These are phyloP conservation scores for Malacoraja senta DNA, from an alignment of 2,797 vertebrate genomes.

Conservation along the genomic window DNA sequence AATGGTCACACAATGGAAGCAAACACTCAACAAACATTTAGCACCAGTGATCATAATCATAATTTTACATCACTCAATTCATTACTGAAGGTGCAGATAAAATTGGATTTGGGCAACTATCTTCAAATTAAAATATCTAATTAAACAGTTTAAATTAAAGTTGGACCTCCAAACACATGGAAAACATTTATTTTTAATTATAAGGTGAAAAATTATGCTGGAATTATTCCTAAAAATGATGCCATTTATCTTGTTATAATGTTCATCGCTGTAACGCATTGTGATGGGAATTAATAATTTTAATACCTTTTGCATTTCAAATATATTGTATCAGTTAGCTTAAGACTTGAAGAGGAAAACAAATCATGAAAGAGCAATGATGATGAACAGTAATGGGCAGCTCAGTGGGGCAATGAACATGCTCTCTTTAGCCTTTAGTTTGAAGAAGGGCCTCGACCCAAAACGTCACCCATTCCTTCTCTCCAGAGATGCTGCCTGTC, in stretches of 20 bases:
- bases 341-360: background rate
- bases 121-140: background rate
- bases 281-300: background rate
- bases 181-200: background rate
- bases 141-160: background rate
- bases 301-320: background rate
- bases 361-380: background rate
- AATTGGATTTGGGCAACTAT: background rate
- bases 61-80: background rate
- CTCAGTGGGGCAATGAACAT: background rate
- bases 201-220: background rate
- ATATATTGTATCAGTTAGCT: background rate
- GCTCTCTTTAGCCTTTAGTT: background rate
- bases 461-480: too few species aligned
- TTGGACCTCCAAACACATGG: background rate
- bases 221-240: conserved; percentile 12
- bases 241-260: background rate
- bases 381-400: background rate
- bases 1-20: too few species aligned
- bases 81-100: background rate
- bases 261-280: background rate
- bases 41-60: too few species aligned
- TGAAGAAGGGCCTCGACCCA: too few species aligned
- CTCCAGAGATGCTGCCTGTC: too few species aligned
- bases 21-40: too few species aligned